phyloP scores from a whole-genome alignment of 2,113 vertebrate genomes.

The Trichechus manatus region DNA sequence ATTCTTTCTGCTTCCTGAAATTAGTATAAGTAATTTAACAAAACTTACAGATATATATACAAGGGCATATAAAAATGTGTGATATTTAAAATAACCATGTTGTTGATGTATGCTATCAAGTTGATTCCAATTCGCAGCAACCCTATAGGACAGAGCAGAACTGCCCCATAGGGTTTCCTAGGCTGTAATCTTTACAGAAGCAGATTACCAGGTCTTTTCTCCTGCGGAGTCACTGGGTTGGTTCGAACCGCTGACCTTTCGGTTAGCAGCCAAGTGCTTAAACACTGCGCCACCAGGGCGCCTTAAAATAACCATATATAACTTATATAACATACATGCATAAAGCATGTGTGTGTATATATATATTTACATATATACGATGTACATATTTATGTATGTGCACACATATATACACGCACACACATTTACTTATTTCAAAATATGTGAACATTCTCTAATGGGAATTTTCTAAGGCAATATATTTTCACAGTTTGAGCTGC shows the following conservation, averaged over 20 bases:
- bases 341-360: not conserved
- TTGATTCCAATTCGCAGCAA: not conserved
- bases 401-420: not conserved
- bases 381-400: too few relatives aligned
- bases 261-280: too few relatives aligned
- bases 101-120: not conserved
- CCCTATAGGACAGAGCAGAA: not conserved
- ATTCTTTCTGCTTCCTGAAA: constrained; percentile 21
- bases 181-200: not conserved
- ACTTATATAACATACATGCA: not conserved
- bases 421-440: not conserved
- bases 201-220: not conserved
- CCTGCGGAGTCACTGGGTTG: not conserved
- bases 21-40: constrained; percentile 16
- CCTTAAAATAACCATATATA: constrained; percentile 6
- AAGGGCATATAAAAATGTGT: not conserved
- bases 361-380: not conserved
- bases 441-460: constrained; percentile 1
- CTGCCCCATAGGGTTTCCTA: not conserved
- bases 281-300: not conserved
- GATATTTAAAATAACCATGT: constrained; percentile 27
- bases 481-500: not conserved
- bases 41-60: not conserved
- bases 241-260: too few relatives aligned
- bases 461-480: constrained; percentile 1